Evolutionary conservation across 2,797 vertebrate species (phyloP).

Genomic region (Scolopax rusticola): DNA sequence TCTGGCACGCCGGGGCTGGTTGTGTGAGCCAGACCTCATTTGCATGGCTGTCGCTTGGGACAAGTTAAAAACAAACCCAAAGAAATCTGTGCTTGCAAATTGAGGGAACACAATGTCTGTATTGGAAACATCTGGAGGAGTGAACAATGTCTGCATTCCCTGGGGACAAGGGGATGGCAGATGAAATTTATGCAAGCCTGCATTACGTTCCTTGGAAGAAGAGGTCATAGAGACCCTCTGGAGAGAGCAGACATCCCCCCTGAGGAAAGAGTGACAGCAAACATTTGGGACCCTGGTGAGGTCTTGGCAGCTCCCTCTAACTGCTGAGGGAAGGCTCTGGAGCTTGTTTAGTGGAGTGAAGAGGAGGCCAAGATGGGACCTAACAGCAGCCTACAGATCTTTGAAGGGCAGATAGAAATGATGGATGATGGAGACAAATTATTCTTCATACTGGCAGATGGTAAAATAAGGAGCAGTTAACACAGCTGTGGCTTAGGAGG

Average conservation of each 20-base stretch:
- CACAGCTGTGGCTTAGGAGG: not conserved
- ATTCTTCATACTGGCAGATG: not conserved
- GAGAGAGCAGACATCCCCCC: not conserved
- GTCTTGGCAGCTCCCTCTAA: not conserved
- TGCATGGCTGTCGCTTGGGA: not conserved
- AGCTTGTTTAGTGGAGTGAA: not conserved
- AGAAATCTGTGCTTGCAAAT: not conserved
- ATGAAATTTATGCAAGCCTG: not conserved
- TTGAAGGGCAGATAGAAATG: not conserved
- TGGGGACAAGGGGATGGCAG: not conserved
- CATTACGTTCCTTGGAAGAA: not conserved
- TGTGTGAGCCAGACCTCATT: not conserved
- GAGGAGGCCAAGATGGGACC: not conserved
- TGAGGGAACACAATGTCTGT: not conserved
- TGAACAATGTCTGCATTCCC: fast-evolving
- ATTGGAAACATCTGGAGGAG: not conserved
- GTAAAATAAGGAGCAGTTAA: not conserved
- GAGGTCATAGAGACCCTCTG: not conserved
- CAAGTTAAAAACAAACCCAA: not conserved
- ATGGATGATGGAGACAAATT: not conserved
- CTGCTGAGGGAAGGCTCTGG: not conserved
- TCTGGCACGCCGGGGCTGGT: not conserved
- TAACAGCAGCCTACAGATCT: not conserved
- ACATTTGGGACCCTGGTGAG: not conserved
- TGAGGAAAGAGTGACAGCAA: not conserved